Evolutionary conservation across 2,113 vertebrate genomes (phyloP), one percentile per base, ranked within the genome.

Genomic region (Oxyura jamaicensis): DNA sequence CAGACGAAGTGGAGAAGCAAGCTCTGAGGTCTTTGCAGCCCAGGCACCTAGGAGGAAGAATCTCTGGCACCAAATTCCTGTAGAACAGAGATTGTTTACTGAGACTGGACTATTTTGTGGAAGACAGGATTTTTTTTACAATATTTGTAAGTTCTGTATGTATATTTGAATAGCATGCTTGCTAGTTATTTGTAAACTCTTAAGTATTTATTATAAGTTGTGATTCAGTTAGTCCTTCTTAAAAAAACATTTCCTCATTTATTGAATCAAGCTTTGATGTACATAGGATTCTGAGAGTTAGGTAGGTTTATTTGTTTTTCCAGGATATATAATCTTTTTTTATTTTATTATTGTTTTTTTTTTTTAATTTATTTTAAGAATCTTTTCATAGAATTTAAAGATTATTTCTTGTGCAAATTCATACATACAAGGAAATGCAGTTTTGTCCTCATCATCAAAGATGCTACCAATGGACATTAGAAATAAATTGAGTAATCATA

Each of bases 71-170:
- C 63, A 74, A 56, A 88, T 90, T 95, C 67, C 58, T 71, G 8
- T 68, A 48, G 72, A 78, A 79, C 69, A 68, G 52, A 58, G 42
- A 44, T 39, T 55, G 20, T 36, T 73, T 21, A 58, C 41, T 33
- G 87, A 85, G 18, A 6, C 53, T 23, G 79, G 87, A 55, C 36
- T 52, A 0, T 33, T 80, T 62, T 58, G 58, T 6, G 1, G 95
- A 95, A 91, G 91, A 88, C 36, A 6, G 56, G 85, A 75, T 21
- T 82, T 72, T 80, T 68, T 68, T 66, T 71, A 14, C 76, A 50
- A 1, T 53, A 82, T 69, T 85, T 62, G 97, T 97, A 96, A 97
- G 97, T 96, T 65, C 66, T 95, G 88, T 56, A n/a, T 77, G 50
- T 95, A 0, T 88, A 25, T 92, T 91, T 96, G 29, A 86, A 42